A percentile compares a stretch with the other conserved stretches of the same genome.
phyloP scores from a whole-genome alignment of 2,797 vertebrate genomes.

The Balearica regulorum region DNA sequence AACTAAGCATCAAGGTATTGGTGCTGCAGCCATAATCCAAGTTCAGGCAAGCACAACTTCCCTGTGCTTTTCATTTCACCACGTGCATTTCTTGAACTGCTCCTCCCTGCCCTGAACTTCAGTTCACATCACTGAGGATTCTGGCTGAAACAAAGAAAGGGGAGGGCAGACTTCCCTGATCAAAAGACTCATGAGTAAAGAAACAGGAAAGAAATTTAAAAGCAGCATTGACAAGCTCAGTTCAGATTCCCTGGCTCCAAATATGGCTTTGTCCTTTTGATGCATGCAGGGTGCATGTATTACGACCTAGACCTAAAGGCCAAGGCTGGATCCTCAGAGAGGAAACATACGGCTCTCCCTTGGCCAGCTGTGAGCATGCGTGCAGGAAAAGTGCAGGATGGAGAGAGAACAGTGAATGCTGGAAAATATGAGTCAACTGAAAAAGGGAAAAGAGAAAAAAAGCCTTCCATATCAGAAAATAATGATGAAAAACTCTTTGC shows the following conservation, averaged over 20 bases:
- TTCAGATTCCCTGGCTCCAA: background rate
- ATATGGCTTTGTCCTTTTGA: background rate
- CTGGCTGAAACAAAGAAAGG: slow-evolving; percentile 14
- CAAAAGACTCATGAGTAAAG: slow-evolving; percentile 19
- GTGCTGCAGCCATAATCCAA: background rate
- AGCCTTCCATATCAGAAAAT: background rate
- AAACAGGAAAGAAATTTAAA: slow-evolving; percentile 30
- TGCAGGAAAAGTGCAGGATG: slow-evolving; percentile 24
- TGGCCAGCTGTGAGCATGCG: background rate
- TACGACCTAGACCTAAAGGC: slow-evolving; percentile 12
- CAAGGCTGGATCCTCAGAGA: slow-evolving; percentile 20
- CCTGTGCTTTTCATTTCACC: background rate
- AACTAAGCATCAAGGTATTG: background rate
- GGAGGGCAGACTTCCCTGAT: background rate
- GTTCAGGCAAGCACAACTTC: background rate
- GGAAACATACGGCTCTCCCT: background rate
- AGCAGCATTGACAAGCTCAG: background rate
- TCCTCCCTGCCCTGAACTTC: background rate
- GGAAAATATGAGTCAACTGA: background rate
- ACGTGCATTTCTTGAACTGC: background rate
- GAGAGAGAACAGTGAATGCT: background rate
- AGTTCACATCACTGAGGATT: background rate
- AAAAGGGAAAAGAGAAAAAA: background rate
- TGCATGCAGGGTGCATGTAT: background rate
- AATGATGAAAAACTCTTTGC: background rate